Evolutionary conservation across 2,113 vertebrate species (phyloP), one percentile per base, ranked within the genome.

Genomic region (Cariama cristata): DNA sequence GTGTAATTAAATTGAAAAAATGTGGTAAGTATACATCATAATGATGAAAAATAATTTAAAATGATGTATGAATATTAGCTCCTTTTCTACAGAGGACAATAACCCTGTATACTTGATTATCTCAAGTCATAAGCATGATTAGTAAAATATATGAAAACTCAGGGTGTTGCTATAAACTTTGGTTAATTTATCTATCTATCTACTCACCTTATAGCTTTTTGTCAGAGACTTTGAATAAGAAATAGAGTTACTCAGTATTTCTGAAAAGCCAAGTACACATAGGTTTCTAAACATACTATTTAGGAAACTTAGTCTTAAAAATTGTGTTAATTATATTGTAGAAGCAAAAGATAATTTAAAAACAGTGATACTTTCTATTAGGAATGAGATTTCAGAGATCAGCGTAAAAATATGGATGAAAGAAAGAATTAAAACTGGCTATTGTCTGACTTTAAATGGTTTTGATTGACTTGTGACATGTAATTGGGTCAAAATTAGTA

Each of bases 61-160:
- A 59, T 30, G 27, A 21, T 52, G 3, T 30, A 72, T 22, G 4
- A 63, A 38, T 52, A 64, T 47, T 35, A 64, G 2, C 7, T 87
- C 5, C 4, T 93, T 79, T 64, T 53, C 45, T 21, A 35, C 4
- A 33, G 45, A 60, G 12, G 5, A 17, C 1, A 2, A 19, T 28
- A 73, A 56, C 5, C 9, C 7, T 76, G 8, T 79, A 47, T 30
- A 35, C 4, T 49, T 60, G 8, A 58, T 63, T 87, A 24, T 47
- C 22, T 44, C 1, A 3, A 83, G 5, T 24, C 12, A 15, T 59
- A 11, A 75, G 1, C 0, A 5, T 28, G 4, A 4, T 63, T 79
- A 79, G 49, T 67, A 14, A 67, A 64, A 52, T n/a, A 2, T 28
- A 19, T 66, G 26, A 85, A 71, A 67, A 23, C 2, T n/a, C 47